Evolutionary conservation across 2,888 invertebrate species (phyloP).

Genomic region (Machimus atricapillus): DNA sequence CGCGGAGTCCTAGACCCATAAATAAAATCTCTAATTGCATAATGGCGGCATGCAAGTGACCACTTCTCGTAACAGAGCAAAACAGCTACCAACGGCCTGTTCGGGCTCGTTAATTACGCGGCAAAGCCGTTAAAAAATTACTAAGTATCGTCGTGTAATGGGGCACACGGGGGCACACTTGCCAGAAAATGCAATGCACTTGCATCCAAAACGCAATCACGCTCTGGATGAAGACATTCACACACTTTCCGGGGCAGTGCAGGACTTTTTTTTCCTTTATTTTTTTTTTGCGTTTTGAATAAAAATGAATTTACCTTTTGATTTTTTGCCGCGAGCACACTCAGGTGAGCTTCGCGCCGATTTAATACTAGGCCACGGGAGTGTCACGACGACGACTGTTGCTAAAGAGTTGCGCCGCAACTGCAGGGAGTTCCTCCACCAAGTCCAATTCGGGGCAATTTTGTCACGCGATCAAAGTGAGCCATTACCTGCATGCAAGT

Average conservation of each 20-base stretch:
- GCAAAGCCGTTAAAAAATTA: conserved; percentile 24
- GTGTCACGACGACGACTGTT: neutral
- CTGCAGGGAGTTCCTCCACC: neutral
- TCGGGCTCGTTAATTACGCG: conserved; percentile 26
- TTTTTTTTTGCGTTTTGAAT: too few relatives aligned
- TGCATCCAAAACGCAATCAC: conserved; percentile 20
- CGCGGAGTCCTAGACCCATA: neutral
- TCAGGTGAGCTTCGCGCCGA: neutral
- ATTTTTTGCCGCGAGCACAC: neutral
- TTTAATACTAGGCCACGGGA: neutral
- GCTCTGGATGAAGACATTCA: conserved; percentile 30
- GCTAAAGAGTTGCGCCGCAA: neutral
- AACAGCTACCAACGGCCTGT: neutral
- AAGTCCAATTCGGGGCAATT: neutral
- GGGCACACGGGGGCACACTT: neutral
- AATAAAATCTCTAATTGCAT: conserved; percentile 25
- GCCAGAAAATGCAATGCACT: neutral
- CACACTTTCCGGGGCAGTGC: conserved; percentile 24
- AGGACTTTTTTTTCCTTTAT: neutral
- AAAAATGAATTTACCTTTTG: neutral
- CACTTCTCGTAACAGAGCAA: conserved; percentile 21
- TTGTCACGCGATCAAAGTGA: conserved; percentile 21
- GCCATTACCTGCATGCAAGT: conserved; percentile 24
- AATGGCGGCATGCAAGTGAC: conserved; percentile 30
- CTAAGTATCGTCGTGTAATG: conserved; percentile 23